phyloP scores from a whole-genome alignment of 2,888 invertebrate species.

The Octodonta nipae region DNA sequence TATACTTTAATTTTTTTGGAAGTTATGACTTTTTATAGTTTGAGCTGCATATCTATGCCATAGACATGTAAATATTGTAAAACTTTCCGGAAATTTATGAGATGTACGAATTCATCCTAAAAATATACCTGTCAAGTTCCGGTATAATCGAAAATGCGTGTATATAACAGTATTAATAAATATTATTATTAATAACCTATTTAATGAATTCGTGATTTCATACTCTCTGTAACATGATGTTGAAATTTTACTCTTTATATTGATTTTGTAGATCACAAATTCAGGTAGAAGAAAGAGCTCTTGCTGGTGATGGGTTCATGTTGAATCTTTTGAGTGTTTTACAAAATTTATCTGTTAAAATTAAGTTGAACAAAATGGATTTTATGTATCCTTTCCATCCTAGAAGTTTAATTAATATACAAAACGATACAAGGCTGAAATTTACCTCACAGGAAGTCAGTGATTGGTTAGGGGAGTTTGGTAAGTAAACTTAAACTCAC shows the following conservation, averaged over 20 bases:
- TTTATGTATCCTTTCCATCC: conserved; percentile 79
- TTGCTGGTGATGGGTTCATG: conserved; percentile 92
- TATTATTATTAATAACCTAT: too few species aligned
- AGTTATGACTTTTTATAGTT: too few species aligned
- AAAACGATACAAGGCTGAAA: conserved; percentile 68
- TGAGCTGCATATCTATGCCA: too few species aligned
- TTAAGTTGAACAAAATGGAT: conserved; percentile 82
- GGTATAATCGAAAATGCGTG: too few species aligned
- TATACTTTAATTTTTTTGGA: too few species aligned
- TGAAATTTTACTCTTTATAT: not conserved
- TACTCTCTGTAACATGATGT: too few species aligned
- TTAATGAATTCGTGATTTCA: too few species aligned
- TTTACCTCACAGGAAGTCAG: conserved; percentile 69
- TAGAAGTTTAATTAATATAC: conserved; percentile 55
- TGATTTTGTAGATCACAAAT: conserved; percentile 50
- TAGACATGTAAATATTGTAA: too few species aligned
- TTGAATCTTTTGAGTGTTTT: conserved; percentile 82
- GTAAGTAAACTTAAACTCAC: conserved; percentile 33
- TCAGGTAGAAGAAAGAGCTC: conserved; percentile 72
- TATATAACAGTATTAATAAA: too few species aligned
- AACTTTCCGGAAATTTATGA: too few species aligned
- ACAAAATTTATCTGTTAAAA: conserved; percentile 78
- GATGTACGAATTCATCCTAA: too few species aligned
- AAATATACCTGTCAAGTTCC: too few species aligned
- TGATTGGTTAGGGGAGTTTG: conserved; percentile 56